Base-by-base conservation (phyloP, 1,140 invertebrate genomes). In the Zaprionus tsacasi region DNA sequence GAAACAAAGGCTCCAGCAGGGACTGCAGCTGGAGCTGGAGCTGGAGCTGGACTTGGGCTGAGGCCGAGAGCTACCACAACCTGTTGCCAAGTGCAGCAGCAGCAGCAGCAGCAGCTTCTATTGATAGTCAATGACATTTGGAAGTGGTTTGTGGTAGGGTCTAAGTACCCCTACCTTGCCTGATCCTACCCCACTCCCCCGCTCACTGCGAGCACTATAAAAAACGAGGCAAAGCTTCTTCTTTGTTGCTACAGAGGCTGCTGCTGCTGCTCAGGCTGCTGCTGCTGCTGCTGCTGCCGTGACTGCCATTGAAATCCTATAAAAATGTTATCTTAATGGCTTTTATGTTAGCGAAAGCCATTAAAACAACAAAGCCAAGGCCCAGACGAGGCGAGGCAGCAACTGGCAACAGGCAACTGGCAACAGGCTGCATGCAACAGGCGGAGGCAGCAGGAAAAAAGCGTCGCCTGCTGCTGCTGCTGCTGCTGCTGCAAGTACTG, bases 281-380 rank as follows among this genome's bases (percentile, higher is more conserved):
- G 50, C 57, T 60, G 55, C 66, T 60, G 55, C 40, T 68, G 74
- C 59, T 68, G 78, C 78, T 90, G 86, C 86, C 81, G 86, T 83
- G 82, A 81, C 73, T 83, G 88, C 88, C 81, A 91, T 91, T 88
- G 88, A 91, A 91, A 91, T 91, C 88, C 88, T 91, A 91, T 91
- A 91, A 91, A 91, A 91, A 91, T 91, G 88, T 91, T 91, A 91
- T 91, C 88, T 91, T 91, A 91, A 91, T 91, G 88, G 88, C 90
- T 91, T 91, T 91, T 91, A 91, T 91, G 88, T 91, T 91, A 82
- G 89, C 83, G 81, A 91, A 91, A 91, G 81, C 89, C 83, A 91
- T 91, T 89, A 89, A 91, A 89, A 91, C 87, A 91, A 91, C 83
- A 88, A 91, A 76, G 71, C 81, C 68, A 68, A 67, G 70, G 54